These are phyloP conservation scores for Tetramorium parvispinum DNA, from an alignment of 1,140 invertebrate species.

Conservation along the genomic window DNA sequence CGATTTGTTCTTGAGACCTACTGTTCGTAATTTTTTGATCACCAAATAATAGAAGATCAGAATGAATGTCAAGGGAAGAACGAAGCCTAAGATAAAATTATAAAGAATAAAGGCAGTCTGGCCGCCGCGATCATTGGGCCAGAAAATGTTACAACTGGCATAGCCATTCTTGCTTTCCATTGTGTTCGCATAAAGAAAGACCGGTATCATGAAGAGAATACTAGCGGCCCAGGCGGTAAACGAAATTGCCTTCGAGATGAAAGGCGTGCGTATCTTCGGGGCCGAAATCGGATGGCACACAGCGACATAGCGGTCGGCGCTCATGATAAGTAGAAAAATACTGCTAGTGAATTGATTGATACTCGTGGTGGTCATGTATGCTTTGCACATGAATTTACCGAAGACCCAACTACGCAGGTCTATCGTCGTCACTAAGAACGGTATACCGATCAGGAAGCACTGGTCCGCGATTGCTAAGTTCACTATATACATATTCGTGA, in stretches of 20 bases:
- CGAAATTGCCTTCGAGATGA: slow-evolving; percentile 94
- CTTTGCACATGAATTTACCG: slow-evolving; percentile 96
- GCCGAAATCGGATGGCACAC: slow-evolving; percentile 98
- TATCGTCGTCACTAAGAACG: slow-evolving; percentile 96
- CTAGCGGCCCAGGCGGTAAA: slow-evolving; percentile 94
- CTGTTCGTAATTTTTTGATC: slow-evolving; percentile 94
- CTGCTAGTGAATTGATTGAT: slow-evolving; percentile 98
- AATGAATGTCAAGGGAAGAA: slow-evolving; percentile 96
- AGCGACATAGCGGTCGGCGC: slow-evolving; percentile 97
- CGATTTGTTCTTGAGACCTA: slow-evolving; percentile 94
- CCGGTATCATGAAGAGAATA: slow-evolving; percentile 95
- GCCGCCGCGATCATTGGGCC: slow-evolving; percentile 89
- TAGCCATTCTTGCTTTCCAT: slow-evolving; percentile 86
- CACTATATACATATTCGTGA: slow-evolving; percentile 98
- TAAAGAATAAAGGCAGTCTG: slow-evolving; percentile 94
- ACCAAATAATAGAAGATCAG: slow-evolving; percentile 98
- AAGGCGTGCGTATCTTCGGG: slow-evolving; percentile 93
- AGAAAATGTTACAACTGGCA: slow-evolving; percentile 93
- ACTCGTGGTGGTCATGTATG: slow-evolving; percentile 96
- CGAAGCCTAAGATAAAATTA: slow-evolving; percentile 96
- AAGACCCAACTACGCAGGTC: slow-evolving; percentile 95
- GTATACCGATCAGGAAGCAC: slow-evolving; percentile 96
- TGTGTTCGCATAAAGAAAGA: slow-evolving; percentile 95
- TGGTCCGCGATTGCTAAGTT: slow-evolving; percentile 98
- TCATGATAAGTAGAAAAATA: slow-evolving; percentile 97